phyloP scores from a whole-genome alignment of 2,113 vertebrate genomes.

The Nematolebias whitei region DNA sequence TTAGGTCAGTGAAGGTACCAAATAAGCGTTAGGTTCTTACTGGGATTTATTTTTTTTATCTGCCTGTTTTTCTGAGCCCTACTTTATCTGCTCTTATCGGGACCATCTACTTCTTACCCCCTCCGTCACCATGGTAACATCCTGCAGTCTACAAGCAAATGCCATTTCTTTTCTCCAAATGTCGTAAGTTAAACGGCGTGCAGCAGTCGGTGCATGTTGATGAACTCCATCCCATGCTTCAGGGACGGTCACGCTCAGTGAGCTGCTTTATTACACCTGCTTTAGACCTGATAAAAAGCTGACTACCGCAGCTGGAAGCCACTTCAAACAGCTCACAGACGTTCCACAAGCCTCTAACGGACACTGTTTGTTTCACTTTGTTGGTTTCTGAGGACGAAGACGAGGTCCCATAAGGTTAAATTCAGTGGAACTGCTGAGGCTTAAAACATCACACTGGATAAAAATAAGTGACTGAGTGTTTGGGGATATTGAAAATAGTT shows the following conservation, averaged over 20 bases:
- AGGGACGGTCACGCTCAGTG: slow-evolving; percentile 57
- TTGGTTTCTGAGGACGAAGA: slow-evolving; percentile 42
- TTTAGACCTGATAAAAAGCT: slow-evolving; percentile 61
- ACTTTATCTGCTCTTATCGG: slow-evolving; percentile 18
- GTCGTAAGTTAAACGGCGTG: slow-evolving; percentile 30
- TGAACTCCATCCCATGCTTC: slow-evolving; percentile 39
- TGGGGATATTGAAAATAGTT: slow-evolving; percentile 41
- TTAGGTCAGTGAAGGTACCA: background rate
- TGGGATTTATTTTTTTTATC: slow-evolving; percentile 1
- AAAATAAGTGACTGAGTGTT: slow-evolving; percentile 36
- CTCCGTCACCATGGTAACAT: slow-evolving; percentile 45
- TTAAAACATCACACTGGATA: slow-evolving; percentile 44
- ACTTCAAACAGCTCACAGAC: slow-evolving; percentile 52
- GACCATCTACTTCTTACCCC: slow-evolving; percentile 4
- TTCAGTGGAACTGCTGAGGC: slow-evolving; percentile 10
- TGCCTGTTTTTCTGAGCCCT: background rate
- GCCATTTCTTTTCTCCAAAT: slow-evolving; percentile 9
- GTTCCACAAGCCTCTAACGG: slow-evolving; percentile 27
- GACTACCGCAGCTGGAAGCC: slow-evolving; percentile 36
- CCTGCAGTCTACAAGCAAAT: slow-evolving; percentile 14
- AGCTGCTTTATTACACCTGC: slow-evolving; percentile 61
- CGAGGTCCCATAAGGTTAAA: slow-evolving; percentile 45
- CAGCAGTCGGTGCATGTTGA: slow-evolving; percentile 50
- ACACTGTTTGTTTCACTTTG: slow-evolving; percentile 59
- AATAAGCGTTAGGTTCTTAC: background rate